Base-by-base conservation (phyloP, 1,140 invertebrate species). In the Diorhabda sublineata region DNA sequence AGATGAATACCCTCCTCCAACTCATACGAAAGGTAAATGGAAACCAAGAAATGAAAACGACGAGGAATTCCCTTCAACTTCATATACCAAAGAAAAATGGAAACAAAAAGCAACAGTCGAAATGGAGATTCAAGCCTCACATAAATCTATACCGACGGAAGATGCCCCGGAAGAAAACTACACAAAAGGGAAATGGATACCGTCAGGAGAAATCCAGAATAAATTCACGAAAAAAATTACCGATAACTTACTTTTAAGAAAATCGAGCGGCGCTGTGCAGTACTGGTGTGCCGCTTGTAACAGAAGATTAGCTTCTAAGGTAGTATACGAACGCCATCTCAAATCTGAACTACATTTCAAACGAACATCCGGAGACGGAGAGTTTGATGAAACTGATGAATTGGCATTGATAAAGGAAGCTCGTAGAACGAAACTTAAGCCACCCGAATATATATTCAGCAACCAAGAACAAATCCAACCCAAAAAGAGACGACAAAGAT, bases 241-340 rank as follows among this genome's bases (percentile, higher is more conserved):
- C 7, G 72, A 74, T 7, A 61, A 69, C 57, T 67, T 74, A 3
- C 71, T 70, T 2, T 75, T 80, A 61, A 67, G 76, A 56, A 80
- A 80, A 74, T 80, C 77, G 1, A 75, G 70, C 75, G 83, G 84
- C 58, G 83, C 62, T n/a, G 61, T 89, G 9, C 86, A 87, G 72
- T 93, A 89, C 81, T 92, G 90, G 90, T 93, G 91, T 79, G 87
- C 86, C 74, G 88, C 90, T 44, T 93, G 91, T 75, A 91, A 92
- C 75, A 83, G 91, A 61, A 84, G 88, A 41, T 83, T 93, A 6
- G 89, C 90, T 6, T 91, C 89, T 9, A 87, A 86, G 77, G 77
- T 86, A 42, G 87, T 92, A 73, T 93, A 92, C 78, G 89, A 92
- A 64, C 87, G 90, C 74, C 91, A 93, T 81, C 79, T 92, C 61